Base-by-base conservation (phyloP, 1,140 invertebrate species). In the Camponotus floridanus region DNA sequence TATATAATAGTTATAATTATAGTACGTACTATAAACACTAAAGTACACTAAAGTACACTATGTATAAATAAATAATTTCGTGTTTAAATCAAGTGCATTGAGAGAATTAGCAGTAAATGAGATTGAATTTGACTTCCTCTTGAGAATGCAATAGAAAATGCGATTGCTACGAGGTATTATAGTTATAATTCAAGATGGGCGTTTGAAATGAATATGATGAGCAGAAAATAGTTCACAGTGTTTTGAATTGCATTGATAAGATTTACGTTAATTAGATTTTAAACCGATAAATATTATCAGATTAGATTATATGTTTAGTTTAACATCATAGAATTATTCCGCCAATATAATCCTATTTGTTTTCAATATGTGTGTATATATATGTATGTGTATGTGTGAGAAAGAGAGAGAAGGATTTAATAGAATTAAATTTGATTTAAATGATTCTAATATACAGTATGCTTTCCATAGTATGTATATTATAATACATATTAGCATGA, bases 361-460 rank as follows among this genome's bases (percentile, higher is more conserved):
- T 73, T 73, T 61, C 26, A 18, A 73, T 73, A 11, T 45, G 2
- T 45, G 8, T 45, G 9, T 45, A 9, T 45, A 11, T 45, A 8
- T 42, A 1, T 42, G 42, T 26, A 26, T 26, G 26, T 26, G 26
- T 26, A 26, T 26, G 26, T 39, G 6, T 39, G 36, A 7, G 36
- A 39, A 7, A 39, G 6, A 39, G 48, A 71, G 51, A 45, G 55
- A 33, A 57, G 21, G 61, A 70, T 81, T 59, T 42, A 71, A 59
- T 73, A 26, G 45, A 71, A 59, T 71, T 81, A 59, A 81, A 73
- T 18, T 57, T 71, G 78, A 11, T 71, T 81, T 81, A 70, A 59
- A 59, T 18, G 36, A 13, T 39, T 57, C 3, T 55, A n/a, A 26
- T 55, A 26, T 18, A 18, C 26, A 26, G 26, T 36, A 36, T 5